phyloP scores from a whole-genome alignment of 2,888 invertebrate species.

The Stenolophus ochropezus region DNA sequence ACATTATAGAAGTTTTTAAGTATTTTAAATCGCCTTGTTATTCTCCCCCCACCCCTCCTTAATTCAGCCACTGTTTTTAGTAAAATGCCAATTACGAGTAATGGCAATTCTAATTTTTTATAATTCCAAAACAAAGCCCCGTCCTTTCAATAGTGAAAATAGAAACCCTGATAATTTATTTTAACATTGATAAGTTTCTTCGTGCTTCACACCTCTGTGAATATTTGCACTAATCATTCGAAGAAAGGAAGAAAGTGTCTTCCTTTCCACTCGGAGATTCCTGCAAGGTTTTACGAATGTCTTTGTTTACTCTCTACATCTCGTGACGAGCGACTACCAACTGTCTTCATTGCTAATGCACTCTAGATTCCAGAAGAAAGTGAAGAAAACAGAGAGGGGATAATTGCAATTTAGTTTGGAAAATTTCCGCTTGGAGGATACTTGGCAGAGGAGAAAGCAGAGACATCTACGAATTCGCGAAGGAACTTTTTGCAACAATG shows the following conservation, averaged over 20 bases:
- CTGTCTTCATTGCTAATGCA: not conserved
- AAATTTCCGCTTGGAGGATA: not conserved
- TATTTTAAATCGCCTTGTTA: too few species aligned
- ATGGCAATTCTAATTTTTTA: not conserved
- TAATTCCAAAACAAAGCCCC: not conserved
- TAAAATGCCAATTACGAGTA: too few species aligned
- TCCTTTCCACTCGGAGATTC: not conserved
- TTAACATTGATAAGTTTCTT: not conserved
- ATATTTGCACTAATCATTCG: slow-evolving; percentile 18
- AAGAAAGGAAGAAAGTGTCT: slow-evolving; percentile 34
- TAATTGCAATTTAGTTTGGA: slow-evolving; percentile 35
- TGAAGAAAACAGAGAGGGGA: slow-evolving; percentile 16
- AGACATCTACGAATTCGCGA: slow-evolving; percentile 10
- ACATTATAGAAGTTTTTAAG: too few species aligned
- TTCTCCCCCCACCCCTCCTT: too few species aligned
- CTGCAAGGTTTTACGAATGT: slow-evolving; percentile 8
- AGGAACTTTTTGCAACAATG: slow-evolving; percentile 13
- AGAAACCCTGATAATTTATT: not conserved
- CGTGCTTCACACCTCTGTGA: slow-evolving; percentile 8
- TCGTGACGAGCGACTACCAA: not conserved
- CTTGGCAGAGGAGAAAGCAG: not conserved
- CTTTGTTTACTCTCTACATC: not conserved
- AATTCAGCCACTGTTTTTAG: too few species aligned
- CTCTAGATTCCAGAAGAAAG: not conserved
- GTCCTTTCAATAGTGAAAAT: not conserved